phyloP scores from a whole-genome alignment of 2,888 invertebrate genomes.

The Chloromyia formosa region DNA sequence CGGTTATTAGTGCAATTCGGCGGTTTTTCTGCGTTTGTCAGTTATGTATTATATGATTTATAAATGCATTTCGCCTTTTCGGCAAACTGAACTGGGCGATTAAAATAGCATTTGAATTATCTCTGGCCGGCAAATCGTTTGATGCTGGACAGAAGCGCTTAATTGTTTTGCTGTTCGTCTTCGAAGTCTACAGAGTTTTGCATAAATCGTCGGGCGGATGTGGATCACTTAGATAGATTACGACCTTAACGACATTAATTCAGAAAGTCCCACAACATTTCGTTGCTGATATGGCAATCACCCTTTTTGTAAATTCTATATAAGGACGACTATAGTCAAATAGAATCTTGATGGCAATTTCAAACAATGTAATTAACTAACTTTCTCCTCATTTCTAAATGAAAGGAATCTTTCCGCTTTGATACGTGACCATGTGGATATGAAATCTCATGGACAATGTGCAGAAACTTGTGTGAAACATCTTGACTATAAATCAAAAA shows the following conservation, averaged over 20 bases:
- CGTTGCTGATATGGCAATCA: too few species aligned
- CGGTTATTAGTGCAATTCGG: not conserved
- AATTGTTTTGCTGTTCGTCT: too few species aligned
- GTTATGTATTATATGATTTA: constrained; percentile 1
- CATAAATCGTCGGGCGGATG: too few species aligned
- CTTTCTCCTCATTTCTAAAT: not conserved
- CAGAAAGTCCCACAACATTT: too few species aligned
- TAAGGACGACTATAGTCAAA: too few species aligned
- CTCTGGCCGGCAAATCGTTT: too few species aligned
- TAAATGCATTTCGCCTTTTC: not conserved
- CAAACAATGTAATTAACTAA: constrained; percentile 5
- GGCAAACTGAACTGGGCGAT: not conserved
- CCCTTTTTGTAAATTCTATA: too few species aligned
- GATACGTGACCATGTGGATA: constrained; percentile 18
- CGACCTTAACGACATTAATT: too few species aligned
- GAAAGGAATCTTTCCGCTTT: not conserved
- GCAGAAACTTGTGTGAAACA: constrained; percentile 16
- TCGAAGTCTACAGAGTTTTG: too few species aligned
- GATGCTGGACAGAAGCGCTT: too few species aligned
- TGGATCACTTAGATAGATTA: too few species aligned
- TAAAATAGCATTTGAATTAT: constrained; percentile 7
- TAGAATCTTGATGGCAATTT: not conserved
- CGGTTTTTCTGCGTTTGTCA: not conserved
- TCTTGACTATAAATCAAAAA: constrained; percentile 34
- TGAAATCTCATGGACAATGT: not conserved